Evolutionary conservation across 2,113 vertebrate species (phyloP), one percentile per base, ranked within the genome.

Genomic region (Indicator indicator): DNA sequence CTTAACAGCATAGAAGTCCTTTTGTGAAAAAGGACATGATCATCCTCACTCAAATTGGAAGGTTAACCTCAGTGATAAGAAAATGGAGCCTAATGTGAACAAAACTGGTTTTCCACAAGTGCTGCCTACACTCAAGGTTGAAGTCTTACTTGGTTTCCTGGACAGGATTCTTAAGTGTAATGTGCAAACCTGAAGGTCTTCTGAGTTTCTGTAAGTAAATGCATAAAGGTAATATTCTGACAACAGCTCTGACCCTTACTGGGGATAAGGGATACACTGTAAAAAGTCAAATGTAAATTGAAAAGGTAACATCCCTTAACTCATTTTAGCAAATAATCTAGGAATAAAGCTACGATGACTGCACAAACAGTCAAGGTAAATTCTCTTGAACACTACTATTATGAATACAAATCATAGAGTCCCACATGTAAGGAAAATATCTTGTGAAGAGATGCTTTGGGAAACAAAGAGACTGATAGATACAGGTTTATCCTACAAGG

Each of bases 181-280:
- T 6, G 8, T 42, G 19, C 26, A 85, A 69, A 48, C 23, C 2
- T 52, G 15, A 82, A 48, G 48, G 48, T 48, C 48, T 48, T 48
- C 48, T 48, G 48, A 48, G 48, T 48, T 48, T 48, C 48, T 20
- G 10, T 77, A 71, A 79, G 23, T 40, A 60, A 64, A 58, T 16
- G 15, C 6, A 83, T 1, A 38, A 5, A 74, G 14, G 13, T 30
- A 89, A 50, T 6, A 23, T 9, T 44, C 23, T 0, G 0, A 58
- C 21, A 76, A 79, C 79, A 94, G 33, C 15, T 62, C 23, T 73
- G 9, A 52, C 4, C 17, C 21, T 46, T 12, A 16, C 10, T 26
- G 52, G 8, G 3, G 24, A 16, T 32, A 44, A 56, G 10, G 9
- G 40, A 20, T 70, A 67, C 27, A 36, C 2, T 26, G 12, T 46